These are phyloP conservation scores for Nomia melanderi DNA, from an alignment of 1,140 invertebrate genomes.

Conservation along the genomic window DNA sequence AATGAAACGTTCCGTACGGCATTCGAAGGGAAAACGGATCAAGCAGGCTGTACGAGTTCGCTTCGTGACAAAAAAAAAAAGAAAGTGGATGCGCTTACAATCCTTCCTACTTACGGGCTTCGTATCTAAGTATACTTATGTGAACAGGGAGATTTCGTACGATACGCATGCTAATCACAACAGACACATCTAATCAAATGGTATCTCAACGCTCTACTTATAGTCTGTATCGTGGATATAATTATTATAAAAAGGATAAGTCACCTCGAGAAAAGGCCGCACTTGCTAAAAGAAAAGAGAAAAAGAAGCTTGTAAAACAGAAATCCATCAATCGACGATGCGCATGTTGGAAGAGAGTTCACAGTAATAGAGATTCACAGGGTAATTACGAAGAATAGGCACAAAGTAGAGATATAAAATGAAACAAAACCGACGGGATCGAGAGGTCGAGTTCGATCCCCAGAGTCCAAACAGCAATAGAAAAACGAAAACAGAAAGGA, in stretches of 20 bases:
- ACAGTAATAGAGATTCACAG: not conserved
- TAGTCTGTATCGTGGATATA: not conserved
- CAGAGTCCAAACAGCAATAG: not conserved
- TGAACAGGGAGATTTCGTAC: not conserved
- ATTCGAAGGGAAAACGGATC: not conserved
- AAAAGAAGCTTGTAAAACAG: constrained; percentile 13
- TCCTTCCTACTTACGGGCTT: constrained; percentile 19
- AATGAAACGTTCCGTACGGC: too few relatives aligned
- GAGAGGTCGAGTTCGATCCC: not conserved
- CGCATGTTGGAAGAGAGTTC: not conserved
- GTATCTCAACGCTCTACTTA: not conserved
- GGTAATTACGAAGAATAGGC: too few relatives aligned
- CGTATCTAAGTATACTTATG: not conserved
- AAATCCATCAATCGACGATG: not conserved
- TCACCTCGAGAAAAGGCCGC: constrained; percentile 18
- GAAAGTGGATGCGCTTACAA: not conserved
- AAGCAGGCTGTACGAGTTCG: not conserved
- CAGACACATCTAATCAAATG: not conserved
- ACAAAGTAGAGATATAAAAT: too few relatives aligned
- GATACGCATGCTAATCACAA: constrained; percentile 30
- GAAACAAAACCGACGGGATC: not conserved
- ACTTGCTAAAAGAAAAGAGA: constrained; percentile 1
- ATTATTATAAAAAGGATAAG: not conserved
- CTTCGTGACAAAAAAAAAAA: not conserved
- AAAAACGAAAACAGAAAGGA: not conserved